These are phyloP conservation scores for Meliscaeva auricollis DNA, from an alignment of 2,888 invertebrate species.

Conservation along the genomic window DNA sequence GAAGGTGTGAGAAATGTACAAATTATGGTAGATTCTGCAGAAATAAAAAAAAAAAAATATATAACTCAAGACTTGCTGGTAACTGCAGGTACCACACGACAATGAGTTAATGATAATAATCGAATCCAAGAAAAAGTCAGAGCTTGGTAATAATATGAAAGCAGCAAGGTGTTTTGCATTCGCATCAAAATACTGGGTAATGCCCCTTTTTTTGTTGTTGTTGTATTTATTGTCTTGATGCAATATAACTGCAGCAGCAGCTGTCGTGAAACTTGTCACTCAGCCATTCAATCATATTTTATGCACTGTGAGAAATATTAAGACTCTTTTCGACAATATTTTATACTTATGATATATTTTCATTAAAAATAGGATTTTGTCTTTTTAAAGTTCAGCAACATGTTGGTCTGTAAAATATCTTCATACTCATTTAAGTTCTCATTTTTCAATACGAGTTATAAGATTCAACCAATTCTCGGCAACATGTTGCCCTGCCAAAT, in stretches of 20 bases:
- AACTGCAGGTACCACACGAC: slow-evolving; percentile 14
- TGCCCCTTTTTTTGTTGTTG: too few species aligned
- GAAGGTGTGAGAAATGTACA: slow-evolving; percentile 63
- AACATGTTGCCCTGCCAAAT: too few species aligned
- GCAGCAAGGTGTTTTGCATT: slow-evolving; percentile 30
- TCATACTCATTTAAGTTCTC: too few species aligned
- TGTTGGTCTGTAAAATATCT: too few species aligned
- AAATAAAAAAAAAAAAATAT: background rate
- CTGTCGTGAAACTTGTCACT: slow-evolving; percentile 4
- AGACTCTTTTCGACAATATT: background rate
- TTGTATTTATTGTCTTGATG: too few species aligned
- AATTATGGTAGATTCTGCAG: slow-evolving; percentile 32
- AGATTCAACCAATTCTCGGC: too few species aligned
- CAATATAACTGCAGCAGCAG: background rate
- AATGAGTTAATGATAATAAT: slow-evolving; percentile 40
- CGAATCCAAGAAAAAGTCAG: slow-evolving; percentile 23
- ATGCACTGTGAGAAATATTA: background rate
- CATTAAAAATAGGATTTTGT: too few species aligned
- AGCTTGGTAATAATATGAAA: background rate
- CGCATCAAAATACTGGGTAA: slow-evolving; percentile 15
- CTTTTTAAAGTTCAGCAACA: too few species aligned
- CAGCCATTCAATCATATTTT: slow-evolving; percentile 8
- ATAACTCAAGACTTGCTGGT: background rate
- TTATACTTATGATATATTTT: too few species aligned
- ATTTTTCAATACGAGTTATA: too few species aligned